Conservation (phyloP, 2,113 vertebrate species). For the Neolamprologus falcicula region DNA sequence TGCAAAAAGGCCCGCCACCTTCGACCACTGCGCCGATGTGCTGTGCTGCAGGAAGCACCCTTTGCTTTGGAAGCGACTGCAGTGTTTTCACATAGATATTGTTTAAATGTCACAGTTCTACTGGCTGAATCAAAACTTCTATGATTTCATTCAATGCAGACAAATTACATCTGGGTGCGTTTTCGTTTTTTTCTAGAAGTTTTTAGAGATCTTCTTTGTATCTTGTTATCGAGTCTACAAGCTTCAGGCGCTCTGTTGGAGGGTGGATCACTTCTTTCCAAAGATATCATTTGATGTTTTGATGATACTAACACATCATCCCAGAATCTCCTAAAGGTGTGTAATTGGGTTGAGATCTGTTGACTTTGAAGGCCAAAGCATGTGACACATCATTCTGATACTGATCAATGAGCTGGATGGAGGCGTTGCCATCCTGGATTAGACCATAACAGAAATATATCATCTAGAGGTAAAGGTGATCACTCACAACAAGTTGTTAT, state of each 20-base stretch:
- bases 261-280: not conserved
- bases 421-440: not conserved
- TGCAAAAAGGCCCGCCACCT: not conserved
- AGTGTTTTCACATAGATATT: not conserved
- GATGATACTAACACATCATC: not conserved
- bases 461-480: not conserved
- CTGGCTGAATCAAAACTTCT: not conserved
- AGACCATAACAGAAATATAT: not conserved
- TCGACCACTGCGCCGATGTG: not conserved
- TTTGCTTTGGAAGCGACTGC: not conserved
- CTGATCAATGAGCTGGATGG: not conserved
- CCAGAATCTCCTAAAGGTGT: not conserved
- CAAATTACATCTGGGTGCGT: accelerated
- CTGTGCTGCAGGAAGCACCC: not conserved
- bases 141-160: not conserved
- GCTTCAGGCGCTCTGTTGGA: not conserved
- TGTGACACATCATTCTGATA: not conserved
- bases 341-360: not conserved
- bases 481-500: not conserved
- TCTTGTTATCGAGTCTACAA: not conserved
- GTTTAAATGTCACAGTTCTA: not conserved
- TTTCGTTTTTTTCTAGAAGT: not conserved
- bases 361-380: not conserved
- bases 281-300: not conserved
- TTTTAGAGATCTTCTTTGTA: not conserved